A percentile compares a stretch with the other conserved stretches of the same genome.
These are phyloP conservation scores for Oscheius sp. DNA, from an alignment of 1,140 invertebrate species.

Conservation along the genomic window DNA sequence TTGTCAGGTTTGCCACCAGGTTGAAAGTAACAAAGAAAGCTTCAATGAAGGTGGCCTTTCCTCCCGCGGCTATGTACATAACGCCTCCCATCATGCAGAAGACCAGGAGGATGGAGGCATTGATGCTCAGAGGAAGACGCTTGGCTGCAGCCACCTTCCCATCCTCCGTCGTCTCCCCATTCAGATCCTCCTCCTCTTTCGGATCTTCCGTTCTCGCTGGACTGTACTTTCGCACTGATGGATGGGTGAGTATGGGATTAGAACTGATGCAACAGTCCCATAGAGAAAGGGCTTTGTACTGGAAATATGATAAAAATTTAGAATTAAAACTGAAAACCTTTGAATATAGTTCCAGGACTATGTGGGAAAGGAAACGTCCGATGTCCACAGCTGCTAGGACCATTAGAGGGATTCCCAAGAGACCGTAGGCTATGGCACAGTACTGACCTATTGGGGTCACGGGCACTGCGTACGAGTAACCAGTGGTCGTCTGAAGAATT, in stretches of 20 bases:
- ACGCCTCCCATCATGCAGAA: slow-evolving; percentile 60
- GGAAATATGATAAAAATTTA: neutral
- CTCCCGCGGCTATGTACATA: slow-evolving; percentile 56
- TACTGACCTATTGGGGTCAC: slow-evolving; percentile 36
- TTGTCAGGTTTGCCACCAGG: slow-evolving; percentile 58
- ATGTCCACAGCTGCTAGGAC: slow-evolving; percentile 56
- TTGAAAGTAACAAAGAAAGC: slow-evolving; percentile 60
- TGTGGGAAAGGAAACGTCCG: slow-evolving; percentile 57
- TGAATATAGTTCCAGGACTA: slow-evolving; percentile 52
- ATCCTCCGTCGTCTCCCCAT: neutral
- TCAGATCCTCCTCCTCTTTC: neutral
- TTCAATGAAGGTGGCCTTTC: slow-evolving; percentile 47
- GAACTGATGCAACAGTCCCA: neutral
- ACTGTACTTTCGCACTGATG: neutral
- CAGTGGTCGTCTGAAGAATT: slow-evolving; percentile 40
- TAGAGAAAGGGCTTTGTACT: neutral
- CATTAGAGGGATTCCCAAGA: slow-evolving; percentile 47
- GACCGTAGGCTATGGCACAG: slow-evolving; percentile 40
- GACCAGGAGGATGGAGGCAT: slow-evolving; percentile 54
- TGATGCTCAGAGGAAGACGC: slow-evolving; percentile 57
- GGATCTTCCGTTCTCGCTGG: neutral
- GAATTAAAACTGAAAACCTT: slow-evolving; percentile 48
- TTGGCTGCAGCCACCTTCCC: neutral
- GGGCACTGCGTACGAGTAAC: slow-evolving; percentile 40
- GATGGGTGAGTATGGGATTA: neutral